Percentiles rank a stretch among this genome's conserved stretches.
Evolutionary conservation across 2,797 vertebrate genomes (phyloP).

Genomic region (Ceryle rudis): DNA sequence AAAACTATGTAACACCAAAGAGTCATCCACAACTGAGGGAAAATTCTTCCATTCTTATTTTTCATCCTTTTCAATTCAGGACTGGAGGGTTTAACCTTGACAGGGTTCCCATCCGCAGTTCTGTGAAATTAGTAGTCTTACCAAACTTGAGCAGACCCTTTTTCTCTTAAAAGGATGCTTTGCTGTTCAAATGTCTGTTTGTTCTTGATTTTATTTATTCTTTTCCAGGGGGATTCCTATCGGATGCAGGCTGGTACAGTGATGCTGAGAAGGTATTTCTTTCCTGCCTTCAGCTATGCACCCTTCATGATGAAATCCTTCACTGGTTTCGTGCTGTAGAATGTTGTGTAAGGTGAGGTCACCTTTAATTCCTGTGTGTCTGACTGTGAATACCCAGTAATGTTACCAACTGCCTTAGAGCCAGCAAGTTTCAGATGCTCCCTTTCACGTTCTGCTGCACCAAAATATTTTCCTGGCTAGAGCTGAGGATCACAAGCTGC

Average conservation of each 20-base stretch:
- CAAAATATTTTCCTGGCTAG: not conserved
- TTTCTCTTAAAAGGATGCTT: not conserved
- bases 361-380: not conserved
- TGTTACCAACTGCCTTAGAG: not conserved
- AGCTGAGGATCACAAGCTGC: not conserved
- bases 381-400: fast-evolving
- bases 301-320: constrained; percentile 94
- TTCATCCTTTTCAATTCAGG: not conserved
- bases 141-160: not conserved
- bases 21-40: not conserved
- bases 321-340: constrained; percentile 97
- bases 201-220: not conserved
- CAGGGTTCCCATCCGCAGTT: not conserved
- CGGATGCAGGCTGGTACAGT: constrained; percentile 98
- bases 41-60: not conserved
- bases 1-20: not conserved
- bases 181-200: not conserved
- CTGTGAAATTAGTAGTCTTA: not conserved
- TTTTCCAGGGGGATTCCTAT: constrained; percentile 91
- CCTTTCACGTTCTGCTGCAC: not conserved
- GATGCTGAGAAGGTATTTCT: constrained; percentile 98
- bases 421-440: not conserved
- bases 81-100: not conserved
- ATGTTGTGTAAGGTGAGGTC: constrained; percentile 93
- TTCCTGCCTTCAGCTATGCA: constrained; percentile 96